Percentiles rank a stretch among this genome's conserved stretches.
These are phyloP conservation scores for Dromococcyx pavoninus DNA, from an alignment of 2,797 vertebrate species.

Conservation along the genomic window DNA sequence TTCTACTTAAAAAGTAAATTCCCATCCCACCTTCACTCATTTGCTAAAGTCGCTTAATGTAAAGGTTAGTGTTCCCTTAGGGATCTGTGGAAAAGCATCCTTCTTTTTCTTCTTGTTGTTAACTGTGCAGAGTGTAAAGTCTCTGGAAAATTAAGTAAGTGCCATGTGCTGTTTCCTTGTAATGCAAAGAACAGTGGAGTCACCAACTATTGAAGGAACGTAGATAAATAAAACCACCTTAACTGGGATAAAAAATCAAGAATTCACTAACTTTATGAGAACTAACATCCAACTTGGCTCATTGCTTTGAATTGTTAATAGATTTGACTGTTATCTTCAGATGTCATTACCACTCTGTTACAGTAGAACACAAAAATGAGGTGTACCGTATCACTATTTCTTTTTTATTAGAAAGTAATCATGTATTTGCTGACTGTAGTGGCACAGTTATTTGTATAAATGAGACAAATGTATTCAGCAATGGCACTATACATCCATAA, in stretches of 20 bases:
- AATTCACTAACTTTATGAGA: not conserved
- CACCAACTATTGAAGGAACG: not conserved
- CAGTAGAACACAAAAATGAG: not conserved
- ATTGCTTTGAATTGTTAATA: not conserved
- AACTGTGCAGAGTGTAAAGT: not conserved
- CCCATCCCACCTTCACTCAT: not conserved
- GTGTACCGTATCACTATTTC: not conserved
- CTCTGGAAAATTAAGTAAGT: not conserved
- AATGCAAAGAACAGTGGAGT: not conserved
- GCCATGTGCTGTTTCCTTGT: not conserved
- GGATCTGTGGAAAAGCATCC: not conserved
- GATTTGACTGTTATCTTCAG: not conserved
- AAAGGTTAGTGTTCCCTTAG: not conserved
- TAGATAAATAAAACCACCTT: not conserved
- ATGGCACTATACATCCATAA: not conserved
- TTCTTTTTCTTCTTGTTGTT: not conserved
- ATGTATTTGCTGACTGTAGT: not conserved
- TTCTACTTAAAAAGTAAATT: not conserved
- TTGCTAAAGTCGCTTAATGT: not conserved
- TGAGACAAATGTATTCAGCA: not conserved
- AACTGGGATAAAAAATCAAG: not conserved
- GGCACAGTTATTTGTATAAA: not conserved
- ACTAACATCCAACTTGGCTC: not conserved
- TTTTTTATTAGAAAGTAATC: not conserved
- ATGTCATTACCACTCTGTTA: accelerated